These are phyloP conservation scores for Pycnomerus fuliginosus DNA, from an alignment of 2,888 invertebrate genomes.

Conservation along the genomic window DNA sequence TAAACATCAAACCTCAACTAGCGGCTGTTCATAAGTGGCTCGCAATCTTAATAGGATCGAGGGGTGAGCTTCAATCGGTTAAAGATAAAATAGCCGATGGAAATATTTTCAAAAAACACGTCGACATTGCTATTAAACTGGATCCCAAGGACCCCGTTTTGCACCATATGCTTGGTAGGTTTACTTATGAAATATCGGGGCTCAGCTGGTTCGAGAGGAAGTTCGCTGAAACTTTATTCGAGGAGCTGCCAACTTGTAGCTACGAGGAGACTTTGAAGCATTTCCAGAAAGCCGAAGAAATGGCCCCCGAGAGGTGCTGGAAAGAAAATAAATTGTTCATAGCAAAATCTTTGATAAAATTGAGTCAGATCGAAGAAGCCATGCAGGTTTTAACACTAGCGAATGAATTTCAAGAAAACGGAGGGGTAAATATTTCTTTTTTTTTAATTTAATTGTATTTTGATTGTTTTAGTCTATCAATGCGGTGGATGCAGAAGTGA, in stretches of 20 bases:
- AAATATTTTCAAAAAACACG: slow-evolving; percentile 65
- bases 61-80: slow-evolving; percentile 60
- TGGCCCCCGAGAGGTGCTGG: slow-evolving; percentile 56
- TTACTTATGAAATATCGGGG: slow-evolving; percentile 62
- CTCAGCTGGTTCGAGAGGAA: slow-evolving; percentile 60
- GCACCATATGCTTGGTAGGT: slow-evolving; percentile 69
- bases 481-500: no score
- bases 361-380: slow-evolving; percentile 55
- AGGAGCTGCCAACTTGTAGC: slow-evolving; percentile 62
- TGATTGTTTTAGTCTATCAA: no score
- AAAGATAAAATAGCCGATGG: slow-evolving; percentile 68
- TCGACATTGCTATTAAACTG: slow-evolving; percentile 63
- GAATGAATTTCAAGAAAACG: no score
- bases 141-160: slow-evolving; percentile 62
- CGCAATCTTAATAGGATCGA: slow-evolving; percentile 66
- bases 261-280: slow-evolving; percentile 62
- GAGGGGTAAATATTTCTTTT: no score
- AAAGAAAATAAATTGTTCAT: slow-evolving; percentile 60
- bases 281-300: slow-evolving; percentile 57
- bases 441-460: no score
- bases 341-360: slow-evolving; percentile 59
- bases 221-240: slow-evolving; percentile 64
- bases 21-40: slow-evolving; percentile 72
- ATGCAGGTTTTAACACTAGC: no score
- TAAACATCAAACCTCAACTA: slow-evolving; percentile 55